These are phyloP conservation scores for Sebastes cheni DNA, from an alignment of 2,797 vertebrate genomes.

Conservation along the genomic window DNA sequence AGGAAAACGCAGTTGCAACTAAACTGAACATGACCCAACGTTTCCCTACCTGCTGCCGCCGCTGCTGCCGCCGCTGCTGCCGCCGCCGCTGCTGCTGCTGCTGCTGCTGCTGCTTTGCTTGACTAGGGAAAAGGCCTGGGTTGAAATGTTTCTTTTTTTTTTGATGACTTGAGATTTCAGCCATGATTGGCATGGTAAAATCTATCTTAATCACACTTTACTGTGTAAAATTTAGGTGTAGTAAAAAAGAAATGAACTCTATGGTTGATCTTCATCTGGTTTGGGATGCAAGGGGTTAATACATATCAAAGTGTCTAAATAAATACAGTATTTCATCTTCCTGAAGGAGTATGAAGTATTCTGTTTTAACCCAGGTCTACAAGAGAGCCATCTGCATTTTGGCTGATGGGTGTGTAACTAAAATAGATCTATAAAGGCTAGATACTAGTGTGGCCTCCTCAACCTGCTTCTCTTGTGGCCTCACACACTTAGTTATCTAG, in stretches of 20 bases:
- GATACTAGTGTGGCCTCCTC: too few relatives aligned
- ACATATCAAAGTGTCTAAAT: neutral
- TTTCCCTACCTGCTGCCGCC: conserved; percentile 23
- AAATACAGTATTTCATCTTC: neutral
- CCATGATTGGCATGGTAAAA: neutral
- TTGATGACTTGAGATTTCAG: conserved; percentile 1
- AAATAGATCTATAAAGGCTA: too few relatives aligned
- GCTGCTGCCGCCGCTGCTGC: neutral
- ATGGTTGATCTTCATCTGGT: neutral
- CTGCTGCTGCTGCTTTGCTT: conserved; percentile 57
- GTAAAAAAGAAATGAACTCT: neutral
- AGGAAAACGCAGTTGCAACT: conserved; percentile 36
- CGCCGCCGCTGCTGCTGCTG: neutral
- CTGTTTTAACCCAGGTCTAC: conserved; percentile 13
- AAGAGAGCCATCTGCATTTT: conserved; percentile 13
- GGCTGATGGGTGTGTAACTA: neutral
- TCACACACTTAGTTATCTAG: too few relatives aligned
- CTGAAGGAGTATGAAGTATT: neutral
- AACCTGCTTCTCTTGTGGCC: too few relatives aligned
- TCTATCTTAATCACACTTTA: neutral
- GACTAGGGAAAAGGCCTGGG: conserved; percentile 15
- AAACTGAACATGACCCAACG: conserved; percentile 69
- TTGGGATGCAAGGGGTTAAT: neutral
- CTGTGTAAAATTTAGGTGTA: neutral
- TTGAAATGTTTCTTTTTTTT: neutral